A percentile compares a stretch with the other conserved stretches of the same genome.
Conservation (phyloP, 2,113 vertebrate species). For the Conger conger region DNA sequence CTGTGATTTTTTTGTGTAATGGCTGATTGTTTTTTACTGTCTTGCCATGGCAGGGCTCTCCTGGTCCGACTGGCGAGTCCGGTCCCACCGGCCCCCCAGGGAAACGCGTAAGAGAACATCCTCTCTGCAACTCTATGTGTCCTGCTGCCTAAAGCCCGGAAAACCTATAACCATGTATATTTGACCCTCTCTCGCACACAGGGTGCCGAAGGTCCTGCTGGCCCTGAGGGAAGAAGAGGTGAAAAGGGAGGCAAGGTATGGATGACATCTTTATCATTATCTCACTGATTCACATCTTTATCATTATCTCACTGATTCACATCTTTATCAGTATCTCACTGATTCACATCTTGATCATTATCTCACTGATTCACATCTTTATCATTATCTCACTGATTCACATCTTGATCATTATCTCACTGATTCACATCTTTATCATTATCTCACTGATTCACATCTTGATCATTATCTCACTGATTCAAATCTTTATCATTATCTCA, state of each 20-base stretch:
- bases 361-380: too few species aligned
- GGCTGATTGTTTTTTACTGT: conserved; percentile 13
- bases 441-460: not conserved
- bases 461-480: too few species aligned
- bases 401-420: not conserved
- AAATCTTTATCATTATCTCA: not conserved
- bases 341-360: not conserved
- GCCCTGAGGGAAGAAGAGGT: conserved; percentile 86
- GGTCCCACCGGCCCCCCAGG: conserved; percentile 90
- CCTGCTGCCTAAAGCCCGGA: not conserved
- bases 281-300: not conserved
- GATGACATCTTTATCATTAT: conserved; percentile 48
- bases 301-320: not conserved
- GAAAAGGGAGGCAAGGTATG: conserved; percentile 93
- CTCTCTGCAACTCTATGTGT: not conserved
- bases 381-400: too few species aligned
- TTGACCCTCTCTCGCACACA: conserved; percentile 48
- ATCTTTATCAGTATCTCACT: too few species aligned
- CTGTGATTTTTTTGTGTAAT: not conserved
- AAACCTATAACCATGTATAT: not conserved
- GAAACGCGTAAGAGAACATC: conserved; percentile 77
- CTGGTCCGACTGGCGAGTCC: conserved; percentile 87
- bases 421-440: too few species aligned
- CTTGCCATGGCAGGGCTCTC: conserved; percentile 76
- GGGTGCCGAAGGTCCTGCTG: conserved; percentile 88